Percentiles rank a stretch among this genome's conserved stretches.
phyloP scores from a whole-genome alignment of 2,888 invertebrate genomes.

The Tanypteryx hageni region DNA sequence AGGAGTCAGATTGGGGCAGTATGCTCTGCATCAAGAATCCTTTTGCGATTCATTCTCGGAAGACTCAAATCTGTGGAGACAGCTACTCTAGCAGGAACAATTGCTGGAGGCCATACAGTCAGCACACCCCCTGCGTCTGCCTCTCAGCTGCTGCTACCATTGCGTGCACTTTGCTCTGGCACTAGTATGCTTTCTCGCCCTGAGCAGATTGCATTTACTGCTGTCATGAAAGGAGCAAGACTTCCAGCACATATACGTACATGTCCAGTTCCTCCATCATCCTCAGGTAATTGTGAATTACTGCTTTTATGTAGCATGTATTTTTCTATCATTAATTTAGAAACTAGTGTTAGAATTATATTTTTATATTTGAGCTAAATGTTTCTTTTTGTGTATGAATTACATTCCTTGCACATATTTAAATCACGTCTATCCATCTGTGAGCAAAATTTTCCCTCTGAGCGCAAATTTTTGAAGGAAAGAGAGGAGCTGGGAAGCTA shows the following conservation, averaged over 20 bases:
- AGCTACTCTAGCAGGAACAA: conserved; percentile 71
- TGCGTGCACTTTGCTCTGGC: conserved; percentile 85
- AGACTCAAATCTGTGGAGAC: conserved; percentile 72
- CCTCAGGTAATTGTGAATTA: conserved; percentile 38
- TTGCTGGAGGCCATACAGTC: conserved; percentile 72
- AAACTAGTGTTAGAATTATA: too few relatives aligned
- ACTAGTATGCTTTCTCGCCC: conserved; percentile 83
- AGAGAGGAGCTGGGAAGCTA: too few relatives aligned
- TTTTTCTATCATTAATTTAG: background rate
- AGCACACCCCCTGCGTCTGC: conserved; percentile 72
- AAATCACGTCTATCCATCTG: too few relatives aligned
- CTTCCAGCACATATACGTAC: conserved; percentile 76
- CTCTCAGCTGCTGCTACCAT: conserved; percentile 82
- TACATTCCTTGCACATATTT: background rate
- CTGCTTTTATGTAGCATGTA: background rate
- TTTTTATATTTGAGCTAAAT: too few relatives aligned
- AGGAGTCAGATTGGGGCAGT: conserved; percentile 82
- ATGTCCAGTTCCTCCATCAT: conserved; percentile 27
- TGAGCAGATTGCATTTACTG: conserved; percentile 86
- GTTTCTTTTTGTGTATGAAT: background rate
- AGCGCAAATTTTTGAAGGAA: too few relatives aligned
- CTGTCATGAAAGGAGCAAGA: conserved; percentile 86
- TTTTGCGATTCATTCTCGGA: conserved; percentile 81
- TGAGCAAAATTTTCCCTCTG: too few relatives aligned
- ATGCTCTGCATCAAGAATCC: conserved; percentile 82